Base-by-base conservation (phyloP, 2,797 vertebrate genomes). In the Cetoscarus ocellatus region DNA sequence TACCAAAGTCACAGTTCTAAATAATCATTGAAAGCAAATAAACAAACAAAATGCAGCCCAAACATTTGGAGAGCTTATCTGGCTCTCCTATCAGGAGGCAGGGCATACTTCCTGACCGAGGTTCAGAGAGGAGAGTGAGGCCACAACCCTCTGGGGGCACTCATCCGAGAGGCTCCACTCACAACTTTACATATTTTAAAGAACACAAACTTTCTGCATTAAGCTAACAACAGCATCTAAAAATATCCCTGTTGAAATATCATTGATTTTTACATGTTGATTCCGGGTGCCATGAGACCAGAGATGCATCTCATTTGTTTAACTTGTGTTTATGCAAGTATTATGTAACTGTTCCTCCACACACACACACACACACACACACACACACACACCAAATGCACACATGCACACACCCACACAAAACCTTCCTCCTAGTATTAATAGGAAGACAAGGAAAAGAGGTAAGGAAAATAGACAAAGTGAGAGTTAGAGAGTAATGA, bases 41-140 rank as follows among this genome's bases (percentile, higher is more conserved):
- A 93, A 92, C 81, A 91, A 71, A 87, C 66, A 76, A 78, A 85
- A 83, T 61, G 17, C 67, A 86, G 77, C 53, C 79, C 70, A 91
- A 90, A 91, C 87, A 88, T 88, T 87, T 73, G 49, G 56, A 49
- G 65, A 79, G 60, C 56, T 88, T 77, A 92, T 94, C 92, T 92
- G 68, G 35, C 75, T 87, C 86, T 91, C 80, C 65, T 69, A 93
- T 93, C 91, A 84, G 90, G 67, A 78, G 75, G 59, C 64, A 82
- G 82, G 84, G 80, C 82, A 73, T 17, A 87, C 82, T 93, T 95
- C 94, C 94, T 93, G 92, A 87, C 78, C 61, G n/a, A 70, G 60
- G 62, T 48, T 82, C 67, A 77, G 62, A 72, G 79, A 84, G 69
- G 62, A 65, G 69, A 75, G 47, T 1, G 8, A 60, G 73, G 75